Evolutionary conservation across 2,888 invertebrate genomes (phyloP).

Genomic region (Syrista parreyssii): DNA sequence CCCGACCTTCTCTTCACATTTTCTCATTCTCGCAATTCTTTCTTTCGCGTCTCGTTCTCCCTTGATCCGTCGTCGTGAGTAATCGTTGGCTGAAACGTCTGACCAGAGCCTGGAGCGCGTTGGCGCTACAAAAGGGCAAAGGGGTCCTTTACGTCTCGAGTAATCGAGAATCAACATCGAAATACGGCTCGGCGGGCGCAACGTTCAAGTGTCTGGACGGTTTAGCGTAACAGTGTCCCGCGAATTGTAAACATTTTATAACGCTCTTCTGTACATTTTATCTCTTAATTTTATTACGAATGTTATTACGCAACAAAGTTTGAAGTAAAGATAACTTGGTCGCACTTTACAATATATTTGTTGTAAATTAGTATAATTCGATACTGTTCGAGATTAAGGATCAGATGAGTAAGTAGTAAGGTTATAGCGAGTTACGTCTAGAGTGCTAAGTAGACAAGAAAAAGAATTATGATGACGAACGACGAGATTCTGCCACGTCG

Average conservation of each 20-base stretch:
- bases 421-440: conserved; percentile 28
- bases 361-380: conserved; percentile 37
- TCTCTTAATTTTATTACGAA: conserved; percentile 57
- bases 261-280: conserved; percentile 64
- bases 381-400: too few relatives aligned
- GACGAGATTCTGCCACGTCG: conserved; percentile 1
- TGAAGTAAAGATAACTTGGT: conserved; percentile 35
- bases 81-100: too few relatives aligned
- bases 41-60: too few relatives aligned
- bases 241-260: conserved; percentile 50
- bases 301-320: conserved; percentile 26
- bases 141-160: too few relatives aligned
- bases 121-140: too few relatives aligned
- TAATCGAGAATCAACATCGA: too few relatives aligned
- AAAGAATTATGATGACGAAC: conserved; percentile 24
- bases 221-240: conserved; percentile 57
- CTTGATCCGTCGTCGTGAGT: too few relatives aligned
- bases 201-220: conserved; percentile 50
- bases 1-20: background rate
- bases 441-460: conserved; percentile 23
- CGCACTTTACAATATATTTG: conserved; percentile 43
- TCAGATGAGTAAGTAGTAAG: conserved; percentile 24
- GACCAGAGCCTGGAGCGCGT: too few relatives aligned
- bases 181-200: background rate
- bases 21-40: background rate